Percentiles rank a stretch among this genome's conserved stretches.
Evolutionary conservation across 2,797 vertebrate genomes (phyloP).

Genomic region (Lacerta bilineata): DNA sequence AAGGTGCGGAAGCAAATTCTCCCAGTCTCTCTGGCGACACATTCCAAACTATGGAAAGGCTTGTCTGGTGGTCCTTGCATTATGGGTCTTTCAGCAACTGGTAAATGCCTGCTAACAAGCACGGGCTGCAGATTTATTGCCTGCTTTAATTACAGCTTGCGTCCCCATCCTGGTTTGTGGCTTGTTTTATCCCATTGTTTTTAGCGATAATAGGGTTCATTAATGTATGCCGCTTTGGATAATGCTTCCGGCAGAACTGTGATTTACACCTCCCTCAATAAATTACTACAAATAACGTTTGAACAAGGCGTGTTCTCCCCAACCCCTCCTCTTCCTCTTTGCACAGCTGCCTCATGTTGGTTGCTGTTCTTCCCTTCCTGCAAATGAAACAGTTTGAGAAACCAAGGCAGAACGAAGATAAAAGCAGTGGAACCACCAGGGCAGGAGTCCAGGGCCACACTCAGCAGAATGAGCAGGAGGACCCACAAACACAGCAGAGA

Average conservation of each 20-base stretch:
- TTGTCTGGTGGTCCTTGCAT: not conserved
- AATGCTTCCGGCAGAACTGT: not conserved
- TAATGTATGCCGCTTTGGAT: not conserved
- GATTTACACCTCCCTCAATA: not conserved
- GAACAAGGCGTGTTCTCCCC: not conserved
- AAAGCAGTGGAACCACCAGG: not conserved
- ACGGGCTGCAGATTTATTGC: not conserved
- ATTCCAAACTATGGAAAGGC: too few species aligned
- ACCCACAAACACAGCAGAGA: too few species aligned
- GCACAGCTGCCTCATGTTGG: not conserved
- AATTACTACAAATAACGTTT: not conserved
- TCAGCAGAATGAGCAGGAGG: too few species aligned
- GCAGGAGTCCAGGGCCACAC: too few species aligned
- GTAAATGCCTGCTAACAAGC: not conserved
- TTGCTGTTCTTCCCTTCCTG: not conserved
- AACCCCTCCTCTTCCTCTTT: not conserved
- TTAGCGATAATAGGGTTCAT: not conserved
- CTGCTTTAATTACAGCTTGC: not conserved
- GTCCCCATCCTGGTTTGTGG: not conserved
- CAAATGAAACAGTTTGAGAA: not conserved
- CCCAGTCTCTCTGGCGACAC: too few species aligned
- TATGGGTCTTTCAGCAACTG: not conserved
- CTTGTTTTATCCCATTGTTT: not conserved
- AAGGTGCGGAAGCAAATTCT: not conserved
- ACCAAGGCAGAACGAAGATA: not conserved